These are phyloP conservation scores for Oreochromis aureus DNA, from an alignment of 2,113 vertebrate genomes.

Conservation along the genomic window DNA sequence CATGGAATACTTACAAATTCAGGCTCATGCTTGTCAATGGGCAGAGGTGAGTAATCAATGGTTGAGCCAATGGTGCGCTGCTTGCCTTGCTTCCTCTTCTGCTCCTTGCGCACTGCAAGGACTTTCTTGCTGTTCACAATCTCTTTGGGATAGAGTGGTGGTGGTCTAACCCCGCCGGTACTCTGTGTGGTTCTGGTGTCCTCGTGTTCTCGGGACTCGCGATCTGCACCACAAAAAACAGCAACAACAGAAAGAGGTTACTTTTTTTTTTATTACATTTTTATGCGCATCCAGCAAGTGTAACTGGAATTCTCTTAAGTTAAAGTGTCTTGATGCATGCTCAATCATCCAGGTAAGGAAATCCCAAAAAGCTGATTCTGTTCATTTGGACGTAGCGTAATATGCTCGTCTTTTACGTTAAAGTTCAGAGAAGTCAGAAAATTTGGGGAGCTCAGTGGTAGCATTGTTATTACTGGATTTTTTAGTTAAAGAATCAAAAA, in stretches of 20 bases:
- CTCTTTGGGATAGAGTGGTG: slow-evolving; percentile 75
- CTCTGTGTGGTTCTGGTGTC: slow-evolving; percentile 82
- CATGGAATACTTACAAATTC: slow-evolving; percentile 81
- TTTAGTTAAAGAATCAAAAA: neutral
- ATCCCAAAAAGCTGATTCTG: neutral
- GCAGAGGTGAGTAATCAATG: slow-evolving; percentile 83
- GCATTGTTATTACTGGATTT: neutral
- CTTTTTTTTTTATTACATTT: neutral
- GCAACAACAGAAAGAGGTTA: neutral
- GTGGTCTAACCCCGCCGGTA: slow-evolving; percentile 80
- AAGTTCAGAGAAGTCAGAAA: neutral
- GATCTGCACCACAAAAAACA: slow-evolving; percentile 66
- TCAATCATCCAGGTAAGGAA: neutral
- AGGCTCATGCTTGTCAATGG: slow-evolving; percentile 89
- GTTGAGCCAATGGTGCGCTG: slow-evolving; percentile 78
- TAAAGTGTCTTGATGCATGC: neutral
- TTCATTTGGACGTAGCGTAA: neutral
- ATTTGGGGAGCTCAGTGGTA: neutral
- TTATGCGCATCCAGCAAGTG: neutral
- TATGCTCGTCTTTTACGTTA: neutral
- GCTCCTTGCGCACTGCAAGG: slow-evolving; percentile 85
- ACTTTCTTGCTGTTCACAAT: slow-evolving; percentile 83
- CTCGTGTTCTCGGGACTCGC: slow-evolving; percentile 86
- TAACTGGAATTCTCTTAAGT: neutral
- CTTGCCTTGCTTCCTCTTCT: slow-evolving; percentile 81